A percentile compares a stretch with the other conserved stretches of the same genome.
These are phyloP conservation scores for Limonius californicus DNA, from an alignment of 1,140 invertebrate genomes.

Conservation along the genomic window DNA sequence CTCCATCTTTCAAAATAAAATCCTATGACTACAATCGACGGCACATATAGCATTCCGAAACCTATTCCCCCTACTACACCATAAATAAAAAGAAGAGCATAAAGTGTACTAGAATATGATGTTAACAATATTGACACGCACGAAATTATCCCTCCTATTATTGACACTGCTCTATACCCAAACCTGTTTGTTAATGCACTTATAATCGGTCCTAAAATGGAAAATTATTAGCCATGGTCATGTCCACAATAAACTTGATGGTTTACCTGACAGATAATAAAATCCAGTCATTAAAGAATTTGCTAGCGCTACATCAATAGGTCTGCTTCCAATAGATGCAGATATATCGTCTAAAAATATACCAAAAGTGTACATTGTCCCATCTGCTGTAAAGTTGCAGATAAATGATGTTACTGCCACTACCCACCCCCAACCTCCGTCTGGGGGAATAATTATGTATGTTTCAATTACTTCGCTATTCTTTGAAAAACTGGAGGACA, in stretches of 20 bases:
- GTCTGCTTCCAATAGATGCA: constrained; percentile 52
- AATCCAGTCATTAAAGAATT: constrained; percentile 66
- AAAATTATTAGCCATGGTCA: not conserved
- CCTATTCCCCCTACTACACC: constrained; percentile 81
- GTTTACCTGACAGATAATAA: constrained; percentile 61
- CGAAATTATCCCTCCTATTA: constrained; percentile 73
- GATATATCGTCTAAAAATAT: constrained; percentile 57
- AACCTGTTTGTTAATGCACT: constrained; percentile 52
- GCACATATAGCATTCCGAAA: constrained; percentile 86
- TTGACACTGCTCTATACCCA: constrained; percentile 80
- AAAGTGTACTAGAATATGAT: constrained; percentile 67
- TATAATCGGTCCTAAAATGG: constrained; percentile 27
- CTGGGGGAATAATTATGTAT: constrained; percentile 56
- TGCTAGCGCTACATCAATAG: constrained; percentile 58
- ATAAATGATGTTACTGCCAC: constrained; percentile 64
- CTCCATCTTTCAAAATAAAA: constrained; percentile 79
- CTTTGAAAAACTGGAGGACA: not conserved
- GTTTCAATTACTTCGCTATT: constrained; percentile 21
- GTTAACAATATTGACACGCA: constrained; percentile 68
- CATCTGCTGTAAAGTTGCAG: constrained; percentile 74
- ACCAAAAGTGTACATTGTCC: constrained; percentile 70
- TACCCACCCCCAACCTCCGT: constrained; percentile 71
- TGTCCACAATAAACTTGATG: constrained; percentile 34
- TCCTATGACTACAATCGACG: constrained; percentile 73
- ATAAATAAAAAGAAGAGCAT: constrained; percentile 74